Evolutionary conservation across 2,113 vertebrate species (phyloP).

Genomic region (Cyanistes caeruleus): DNA sequence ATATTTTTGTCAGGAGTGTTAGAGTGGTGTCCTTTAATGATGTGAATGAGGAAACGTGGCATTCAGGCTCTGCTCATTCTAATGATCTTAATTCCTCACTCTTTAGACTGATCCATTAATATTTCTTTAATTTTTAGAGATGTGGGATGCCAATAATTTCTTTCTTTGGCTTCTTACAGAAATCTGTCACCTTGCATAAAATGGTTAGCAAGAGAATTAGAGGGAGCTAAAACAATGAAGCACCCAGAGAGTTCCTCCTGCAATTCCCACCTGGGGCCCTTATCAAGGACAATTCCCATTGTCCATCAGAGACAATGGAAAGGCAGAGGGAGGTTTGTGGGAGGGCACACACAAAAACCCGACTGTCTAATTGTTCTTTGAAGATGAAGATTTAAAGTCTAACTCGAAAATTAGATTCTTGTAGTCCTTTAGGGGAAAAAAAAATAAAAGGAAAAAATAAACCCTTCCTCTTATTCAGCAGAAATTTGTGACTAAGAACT

Average conservation of each 20-base stretch:
- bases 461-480: not conserved
- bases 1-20: not conserved
- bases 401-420: not conserved
- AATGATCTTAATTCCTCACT: not conserved
- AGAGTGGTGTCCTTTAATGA: not conserved
- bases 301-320: not conserved
- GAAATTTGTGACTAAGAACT: not conserved
- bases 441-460: not conserved
- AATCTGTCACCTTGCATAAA: constrained; percentile 47
- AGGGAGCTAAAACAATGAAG: not conserved
- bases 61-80: not conserved
- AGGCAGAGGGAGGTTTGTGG: not conserved
- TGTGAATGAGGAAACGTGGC: not conserved
- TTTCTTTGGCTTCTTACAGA: constrained; percentile 37
- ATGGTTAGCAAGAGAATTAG: not conserved
- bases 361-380: not conserved
- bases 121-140: constrained; percentile 5
- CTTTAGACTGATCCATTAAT: not conserved
- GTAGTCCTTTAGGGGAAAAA: not conserved
- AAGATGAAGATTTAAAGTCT: not conserved
- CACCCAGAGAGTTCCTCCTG: not conserved
- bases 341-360: not conserved
- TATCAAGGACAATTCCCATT: not conserved
- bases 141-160: not conserved
- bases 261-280: not conserved